Evolutionary conservation across 2,113 vertebrate genomes (phyloP).

Genomic region (Erythrolamprus reginae): DNA sequence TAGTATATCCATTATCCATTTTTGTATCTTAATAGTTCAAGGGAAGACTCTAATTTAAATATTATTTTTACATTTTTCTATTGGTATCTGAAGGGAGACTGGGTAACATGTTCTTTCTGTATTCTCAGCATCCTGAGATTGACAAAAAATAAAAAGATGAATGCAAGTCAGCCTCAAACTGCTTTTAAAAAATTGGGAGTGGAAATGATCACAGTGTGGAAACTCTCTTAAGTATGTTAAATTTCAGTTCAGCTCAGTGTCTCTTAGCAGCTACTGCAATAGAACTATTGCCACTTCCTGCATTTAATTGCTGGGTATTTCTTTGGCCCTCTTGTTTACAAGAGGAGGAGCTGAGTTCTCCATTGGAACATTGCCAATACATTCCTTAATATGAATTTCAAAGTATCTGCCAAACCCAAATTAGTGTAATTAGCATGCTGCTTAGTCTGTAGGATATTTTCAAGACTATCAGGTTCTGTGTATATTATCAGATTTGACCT

Average conservation of each 20-base stretch:
- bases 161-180: not conserved
- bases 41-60: not conserved
- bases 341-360: not conserved
- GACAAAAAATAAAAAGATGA: not conserved
- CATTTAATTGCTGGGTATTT: not conserved
- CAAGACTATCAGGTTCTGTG: not conserved
- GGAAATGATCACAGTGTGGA: not conserved
- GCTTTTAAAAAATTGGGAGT: not conserved
- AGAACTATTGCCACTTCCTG: not conserved
- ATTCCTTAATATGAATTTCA: not conserved
- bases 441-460: conserved; percentile 9
- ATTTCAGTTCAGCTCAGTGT: not conserved
- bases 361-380: not conserved
- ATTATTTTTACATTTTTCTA: not conserved
- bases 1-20: no score
- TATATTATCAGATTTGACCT: conserved; percentile 22
- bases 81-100: not conserved
- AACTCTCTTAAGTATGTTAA: not conserved
- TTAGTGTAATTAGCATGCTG: not conserved
- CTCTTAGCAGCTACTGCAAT: not conserved
- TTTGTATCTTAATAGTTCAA: not conserved
- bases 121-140: not conserved
- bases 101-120: not conserved
- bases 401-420: not conserved
- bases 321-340: not conserved